Conservation (phyloP, 2,113 vertebrate species). For the Protobothrops mucrosquamatus region DNA sequence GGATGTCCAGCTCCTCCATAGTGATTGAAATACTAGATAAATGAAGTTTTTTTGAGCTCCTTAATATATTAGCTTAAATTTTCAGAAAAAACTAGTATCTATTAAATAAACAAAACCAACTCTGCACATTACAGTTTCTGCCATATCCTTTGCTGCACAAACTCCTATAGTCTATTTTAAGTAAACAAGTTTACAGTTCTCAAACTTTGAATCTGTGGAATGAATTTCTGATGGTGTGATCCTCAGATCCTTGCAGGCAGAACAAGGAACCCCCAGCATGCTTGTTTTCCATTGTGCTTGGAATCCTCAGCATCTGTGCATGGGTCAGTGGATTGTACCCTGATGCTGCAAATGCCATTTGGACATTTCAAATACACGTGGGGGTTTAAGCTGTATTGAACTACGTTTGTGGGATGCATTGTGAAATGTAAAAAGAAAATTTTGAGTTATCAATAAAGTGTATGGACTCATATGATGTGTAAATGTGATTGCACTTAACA, state of each 20-base stretch:
- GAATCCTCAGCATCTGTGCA: neutral
- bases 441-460: slow-evolving; percentile 93
- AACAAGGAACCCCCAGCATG: slow-evolving; percentile 8
- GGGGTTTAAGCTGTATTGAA: slow-evolving; percentile 86
- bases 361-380: slow-evolving; percentile 80
- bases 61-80: slow-evolving; percentile 80
- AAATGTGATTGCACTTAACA: neutral
- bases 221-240: slow-evolving; percentile 10
- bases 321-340: slow-evolving; percentile 41
- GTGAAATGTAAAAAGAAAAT: slow-evolving; percentile 89
- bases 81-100: slow-evolving; percentile 78
- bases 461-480: slow-evolving; percentile 75
- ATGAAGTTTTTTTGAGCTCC: slow-evolving; percentile 65
- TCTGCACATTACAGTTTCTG: slow-evolving; percentile 55
- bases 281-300: slow-evolving; percentile 18
- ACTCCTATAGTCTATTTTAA: slow-evolving; percentile 72
- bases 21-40: slow-evolving; percentile 71
- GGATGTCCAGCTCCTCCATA: slow-evolving; percentile 78
- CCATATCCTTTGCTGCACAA: slow-evolving; percentile 75
- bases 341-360: slow-evolving; percentile 84
- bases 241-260: neutral
- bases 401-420: slow-evolving; percentile 97
- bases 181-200: slow-evolving; percentile 76
- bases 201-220: slow-evolving; percentile 78
- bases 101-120: slow-evolving; percentile 57